These are phyloP conservation scores for Campylomormyrus tamandua DNA, from an alignment of 2,113 vertebrate genomes.

Conservation along the genomic window DNA sequence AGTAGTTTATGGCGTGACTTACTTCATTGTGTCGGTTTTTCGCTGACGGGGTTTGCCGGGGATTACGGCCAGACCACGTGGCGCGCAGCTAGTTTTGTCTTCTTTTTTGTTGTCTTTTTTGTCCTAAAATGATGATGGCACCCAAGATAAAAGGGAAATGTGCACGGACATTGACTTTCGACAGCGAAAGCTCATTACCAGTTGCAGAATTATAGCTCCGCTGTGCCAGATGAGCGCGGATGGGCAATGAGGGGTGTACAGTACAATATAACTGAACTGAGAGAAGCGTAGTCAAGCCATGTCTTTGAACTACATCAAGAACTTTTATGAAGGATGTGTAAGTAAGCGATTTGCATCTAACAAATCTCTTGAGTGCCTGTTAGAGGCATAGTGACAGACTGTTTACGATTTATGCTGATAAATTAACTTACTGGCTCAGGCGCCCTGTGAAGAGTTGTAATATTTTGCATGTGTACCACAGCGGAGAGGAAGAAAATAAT, in stretches of 20 bases:
- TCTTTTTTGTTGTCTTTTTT: conserved; percentile 49
- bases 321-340: conserved; percentile 82
- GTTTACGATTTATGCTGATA: background rate
- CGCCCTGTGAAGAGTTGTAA: background rate
- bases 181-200: conserved; percentile 46
- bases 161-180: conserved; percentile 64
- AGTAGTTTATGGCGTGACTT: conserved; percentile 39
- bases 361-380: background rate
- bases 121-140: conserved; percentile 58
- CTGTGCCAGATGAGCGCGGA: conserved; percentile 43
- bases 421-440: background rate
- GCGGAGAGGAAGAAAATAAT: background rate
- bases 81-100: conserved; percentile 55
- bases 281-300: conserved; percentile 49
- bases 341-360: conserved; percentile 49
- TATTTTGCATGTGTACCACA: background rate
- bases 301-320: conserved; percentile 79
- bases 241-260: conserved; percentile 49
- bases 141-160: conserved; percentile 59
- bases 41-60: conserved; percentile 62
- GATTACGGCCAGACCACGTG: conserved; percentile 62
- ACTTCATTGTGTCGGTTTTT: conserved; percentile 50
- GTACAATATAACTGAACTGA: conserved; percentile 33
- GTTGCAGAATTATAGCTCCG: conserved; percentile 32
- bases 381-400: background rate